Percentiles rank a stretch among this genome's conserved stretches.
Conservation (phyloP, 2,113 vertebrate genomes). For the Triplophysa tibetana region DNA sequence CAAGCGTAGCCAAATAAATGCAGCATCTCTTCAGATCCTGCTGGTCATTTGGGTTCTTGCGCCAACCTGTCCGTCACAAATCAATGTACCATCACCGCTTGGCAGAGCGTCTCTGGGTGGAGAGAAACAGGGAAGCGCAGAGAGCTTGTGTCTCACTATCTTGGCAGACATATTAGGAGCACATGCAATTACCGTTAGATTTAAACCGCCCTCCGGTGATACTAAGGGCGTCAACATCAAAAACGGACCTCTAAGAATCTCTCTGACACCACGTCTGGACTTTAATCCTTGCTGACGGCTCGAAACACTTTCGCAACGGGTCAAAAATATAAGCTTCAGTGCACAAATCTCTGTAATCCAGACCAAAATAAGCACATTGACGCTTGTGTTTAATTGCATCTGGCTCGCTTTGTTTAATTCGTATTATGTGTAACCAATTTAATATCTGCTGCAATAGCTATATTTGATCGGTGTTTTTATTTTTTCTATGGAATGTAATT, state of each 20-base stretch:
- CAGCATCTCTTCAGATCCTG: constrained; percentile 10
- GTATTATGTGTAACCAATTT: constrained; percentile 1
- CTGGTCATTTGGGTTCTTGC: constrained; percentile 18
- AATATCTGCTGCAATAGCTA: background rate
- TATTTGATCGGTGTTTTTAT: background rate
- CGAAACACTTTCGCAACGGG: constrained; percentile 25
- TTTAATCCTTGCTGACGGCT: constrained; percentile 12
- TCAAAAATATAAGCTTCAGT: constrained; percentile 7
- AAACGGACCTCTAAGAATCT: constrained; percentile 34
- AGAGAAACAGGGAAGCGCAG: constrained; percentile 30
- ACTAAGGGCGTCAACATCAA: constrained; percentile 59
- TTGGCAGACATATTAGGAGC: constrained; percentile 47
- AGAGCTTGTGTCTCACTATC: constrained; percentile 26
- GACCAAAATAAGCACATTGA: constrained; percentile 1
- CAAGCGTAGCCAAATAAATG: background rate
- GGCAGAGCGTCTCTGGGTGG: constrained; percentile 51
- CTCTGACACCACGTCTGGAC: constrained; percentile 13
- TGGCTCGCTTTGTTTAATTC: background rate
- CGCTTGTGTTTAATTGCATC: background rate
- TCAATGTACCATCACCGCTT: constrained; percentile 21
- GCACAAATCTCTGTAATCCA: constrained; percentile 22
- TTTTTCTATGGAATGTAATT: constrained; percentile 37
- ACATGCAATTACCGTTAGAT: constrained; percentile 58
- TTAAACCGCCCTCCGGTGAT: constrained; percentile 55
- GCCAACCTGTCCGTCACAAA: constrained; percentile 36